A percentile compares a stretch with the other conserved stretches of the same genome.
Conservation (phyloP, 2,888 invertebrate species). For the Gryllus longicercus region DNA sequence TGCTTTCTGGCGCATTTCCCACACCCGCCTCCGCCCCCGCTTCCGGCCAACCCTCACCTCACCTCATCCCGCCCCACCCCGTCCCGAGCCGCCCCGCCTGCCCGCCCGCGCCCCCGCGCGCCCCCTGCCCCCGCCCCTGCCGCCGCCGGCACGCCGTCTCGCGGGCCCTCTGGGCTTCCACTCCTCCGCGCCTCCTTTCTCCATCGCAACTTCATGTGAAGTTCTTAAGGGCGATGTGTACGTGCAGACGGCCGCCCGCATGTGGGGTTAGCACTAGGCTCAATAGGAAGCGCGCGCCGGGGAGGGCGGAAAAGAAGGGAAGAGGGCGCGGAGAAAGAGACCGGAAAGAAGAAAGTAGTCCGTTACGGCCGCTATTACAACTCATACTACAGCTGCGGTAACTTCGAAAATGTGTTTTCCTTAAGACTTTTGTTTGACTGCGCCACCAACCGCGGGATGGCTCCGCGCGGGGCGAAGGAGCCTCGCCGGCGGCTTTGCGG, state of each 20-base stretch:
- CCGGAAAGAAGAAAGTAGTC: not conserved
- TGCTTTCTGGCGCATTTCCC: no score
- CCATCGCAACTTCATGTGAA: not conserved
- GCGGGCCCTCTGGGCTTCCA: not conserved
- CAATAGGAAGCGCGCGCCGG: not conserved
- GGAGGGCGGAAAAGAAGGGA: not conserved
- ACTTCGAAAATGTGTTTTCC: conserved; percentile 4
- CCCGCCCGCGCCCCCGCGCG: no score
- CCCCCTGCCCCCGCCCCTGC: not conserved
- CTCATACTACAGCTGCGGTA: conserved; percentile 17
- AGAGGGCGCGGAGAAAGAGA: not conserved
- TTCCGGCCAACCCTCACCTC: no score
- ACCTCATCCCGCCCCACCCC: no score
- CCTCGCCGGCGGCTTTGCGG: not conserved
- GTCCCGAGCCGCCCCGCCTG: no score
- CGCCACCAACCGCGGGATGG: not conserved
- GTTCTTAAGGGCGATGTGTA: conserved; percentile 17
- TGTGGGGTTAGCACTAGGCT: not conserved
- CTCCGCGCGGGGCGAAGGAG: not conserved
- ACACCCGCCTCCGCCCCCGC: no score
- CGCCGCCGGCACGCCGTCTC: not conserved
- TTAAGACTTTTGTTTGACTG: conserved; percentile 17
- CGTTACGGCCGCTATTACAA: not conserved
- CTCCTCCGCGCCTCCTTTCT: conserved; percentile 4
- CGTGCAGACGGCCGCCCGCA: not conserved